Evolutionary conservation across 2,888 invertebrate genomes (phyloP).

Genomic region (Drosophila kanekoi): DNA sequence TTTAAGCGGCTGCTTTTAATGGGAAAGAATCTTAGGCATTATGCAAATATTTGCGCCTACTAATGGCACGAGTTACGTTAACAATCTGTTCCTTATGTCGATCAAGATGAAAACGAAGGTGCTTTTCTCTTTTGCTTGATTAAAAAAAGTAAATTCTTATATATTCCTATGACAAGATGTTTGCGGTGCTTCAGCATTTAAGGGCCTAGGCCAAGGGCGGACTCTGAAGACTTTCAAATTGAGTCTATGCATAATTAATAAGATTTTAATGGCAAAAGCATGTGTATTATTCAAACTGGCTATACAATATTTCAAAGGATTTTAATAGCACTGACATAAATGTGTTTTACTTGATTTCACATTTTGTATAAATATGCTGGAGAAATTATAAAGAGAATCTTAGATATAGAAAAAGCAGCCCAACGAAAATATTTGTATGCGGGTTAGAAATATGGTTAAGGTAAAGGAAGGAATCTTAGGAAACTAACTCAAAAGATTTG

Average conservation of each 20-base stretch:
- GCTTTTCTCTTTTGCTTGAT: slow-evolving; percentile 44
- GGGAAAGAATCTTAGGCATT: slow-evolving; percentile 50
- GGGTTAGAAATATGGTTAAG: too few species aligned
- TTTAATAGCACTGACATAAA: background rate
- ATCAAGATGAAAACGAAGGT: slow-evolving; percentile 66
- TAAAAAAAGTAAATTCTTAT: slow-evolving; percentile 41
- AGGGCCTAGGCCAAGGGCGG: slow-evolving; percentile 57
- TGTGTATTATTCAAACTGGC: slow-evolving; percentile 12
- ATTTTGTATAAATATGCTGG: too few species aligned
- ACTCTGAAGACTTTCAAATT: slow-evolving; percentile 30
- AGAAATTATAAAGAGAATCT: too few species aligned
- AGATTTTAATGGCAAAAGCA: slow-evolving; percentile 16
- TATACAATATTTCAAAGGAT: slow-evolving; percentile 10
- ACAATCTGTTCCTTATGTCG: slow-evolving; percentile 61
- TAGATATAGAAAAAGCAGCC: too few species aligned
- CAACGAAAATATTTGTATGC: too few species aligned
- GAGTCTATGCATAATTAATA: slow-evolving; percentile 47
- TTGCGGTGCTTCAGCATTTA: slow-evolving; percentile 28
- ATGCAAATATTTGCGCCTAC: slow-evolving; percentile 75
- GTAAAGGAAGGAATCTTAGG: too few species aligned
- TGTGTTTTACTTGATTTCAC: too few species aligned
- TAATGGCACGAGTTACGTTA: slow-evolving; percentile 59
- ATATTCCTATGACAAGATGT: slow-evolving; percentile 30
- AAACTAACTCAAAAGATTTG: too few species aligned
- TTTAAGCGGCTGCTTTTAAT: slow-evolving; percentile 50